A percentile compares a stretch with the other conserved stretches of the same genome.
Evolutionary conservation across 2,888 invertebrate genomes (phyloP).

Genomic region (Agrenia bidenticulata): DNA sequence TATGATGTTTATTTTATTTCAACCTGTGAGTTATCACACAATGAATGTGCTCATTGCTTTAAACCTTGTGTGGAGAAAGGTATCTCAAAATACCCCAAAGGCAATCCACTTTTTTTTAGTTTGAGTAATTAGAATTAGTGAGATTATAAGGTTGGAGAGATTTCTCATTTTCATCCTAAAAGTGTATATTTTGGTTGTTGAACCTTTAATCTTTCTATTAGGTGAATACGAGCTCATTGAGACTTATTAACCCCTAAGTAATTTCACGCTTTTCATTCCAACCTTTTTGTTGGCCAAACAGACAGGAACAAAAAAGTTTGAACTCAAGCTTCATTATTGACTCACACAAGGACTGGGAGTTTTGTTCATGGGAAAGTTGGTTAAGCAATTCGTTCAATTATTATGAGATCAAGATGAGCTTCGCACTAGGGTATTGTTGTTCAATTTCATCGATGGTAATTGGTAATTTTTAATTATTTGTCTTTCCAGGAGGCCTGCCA

Average conservation of each 20-base stretch:
- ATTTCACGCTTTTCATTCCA: conserved; percentile 12
- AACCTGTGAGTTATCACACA: neutral
- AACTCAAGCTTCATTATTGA: neutral
- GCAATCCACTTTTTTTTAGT: neutral
- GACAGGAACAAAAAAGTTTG: conserved; percentile 3
- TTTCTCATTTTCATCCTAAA: neutral
- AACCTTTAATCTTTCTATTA: conserved; percentile 6
- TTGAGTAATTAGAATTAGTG: neutral
- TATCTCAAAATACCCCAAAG: neutral
- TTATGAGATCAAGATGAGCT: neutral
- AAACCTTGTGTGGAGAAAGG: no score
- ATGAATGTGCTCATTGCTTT: neutral
- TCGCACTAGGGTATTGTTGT: neutral
- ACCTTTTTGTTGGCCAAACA: conserved; percentile 16
- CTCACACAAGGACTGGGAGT: neutral
- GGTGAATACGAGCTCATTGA: neutral
- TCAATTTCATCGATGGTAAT: conserved; percentile 29
- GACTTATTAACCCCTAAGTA: conserved; percentile 1
- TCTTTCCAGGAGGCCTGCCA: conserved; percentile 47
- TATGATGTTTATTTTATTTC: neutral
- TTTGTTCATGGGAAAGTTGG: neutral
- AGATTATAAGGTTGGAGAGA: neutral
- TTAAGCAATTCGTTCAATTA: neutral
- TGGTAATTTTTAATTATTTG: conserved; percentile 45
- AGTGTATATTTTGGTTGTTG: neutral